Base-by-base conservation (phyloP, 2,888 invertebrate genomes). In the Pterostichus niger region DNA sequence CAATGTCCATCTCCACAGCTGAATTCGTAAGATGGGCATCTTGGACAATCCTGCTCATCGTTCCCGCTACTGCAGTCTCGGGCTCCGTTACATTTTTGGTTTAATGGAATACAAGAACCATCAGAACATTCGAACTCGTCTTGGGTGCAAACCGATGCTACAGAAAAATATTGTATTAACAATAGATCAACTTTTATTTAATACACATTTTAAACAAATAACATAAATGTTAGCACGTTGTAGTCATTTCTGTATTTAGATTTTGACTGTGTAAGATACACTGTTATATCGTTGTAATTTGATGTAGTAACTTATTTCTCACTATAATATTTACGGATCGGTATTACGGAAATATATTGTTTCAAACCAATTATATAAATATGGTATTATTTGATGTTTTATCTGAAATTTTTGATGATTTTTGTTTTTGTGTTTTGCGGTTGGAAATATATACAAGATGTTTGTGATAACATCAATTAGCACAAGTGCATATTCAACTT, bases 91-190 rank as follows among this genome's bases (percentile, higher is more conserved):
- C 96, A 96, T 64, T 91, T 90, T 82, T 89, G 90, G 52, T 86
- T 87, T 31, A 86, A 86, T 13, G 91, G 89, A 84, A 96, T 91
- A 89, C 96, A 96, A 33, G 46, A 84, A 10, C 84, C 84, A 82
- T 88, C 87, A 84, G 88, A 90, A 91, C 96, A 96, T 86, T 92
- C 92, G 91, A 95, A 95, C 90, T 96, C 92, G 85, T 92, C 92
- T 84, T 92, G 91, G 87, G 90, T 91, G 90, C 95, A 95, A 86
- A 88, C 88, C 87, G 89, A 90, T 89, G 87, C 77, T 75, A 68
- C 84, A 88, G 71, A 6, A 11, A 71, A 46, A 56, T 0, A 71
- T 11, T 6, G 11, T 59, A 59, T 59, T 59, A 59, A 15, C 15
- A 54, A 54, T n/a, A 54, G 6, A 11, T 54, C 54, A 15, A 15